Evolutionary conservation across 2,113 vertebrate species (phyloP).

Genomic region (Proterorhinus semilunaris): DNA sequence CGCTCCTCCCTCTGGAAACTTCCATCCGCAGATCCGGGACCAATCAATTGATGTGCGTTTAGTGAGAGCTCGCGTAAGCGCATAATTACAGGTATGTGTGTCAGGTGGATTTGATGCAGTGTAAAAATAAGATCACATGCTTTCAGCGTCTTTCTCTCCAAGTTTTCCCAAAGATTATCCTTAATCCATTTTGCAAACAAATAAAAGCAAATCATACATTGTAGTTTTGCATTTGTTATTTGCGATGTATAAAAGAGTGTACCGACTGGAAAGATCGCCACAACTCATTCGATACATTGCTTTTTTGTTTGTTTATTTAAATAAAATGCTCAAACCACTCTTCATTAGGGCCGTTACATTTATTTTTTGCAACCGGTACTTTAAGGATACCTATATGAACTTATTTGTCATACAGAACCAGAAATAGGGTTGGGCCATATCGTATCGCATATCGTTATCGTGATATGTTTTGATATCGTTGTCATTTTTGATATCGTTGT

Average conservation of each 20-base stretch:
- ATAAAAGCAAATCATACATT: background rate
- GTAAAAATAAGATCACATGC: background rate
- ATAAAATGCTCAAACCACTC: too few relatives aligned
- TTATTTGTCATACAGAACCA: too few relatives aligned
- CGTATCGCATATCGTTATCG: too few relatives aligned
- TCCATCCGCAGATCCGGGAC: background rate
- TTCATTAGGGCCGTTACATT: too few relatives aligned
- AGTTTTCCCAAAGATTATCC: background rate
- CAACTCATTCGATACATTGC: too few relatives aligned
- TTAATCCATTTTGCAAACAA: background rate
- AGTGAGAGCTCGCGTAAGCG: background rate
- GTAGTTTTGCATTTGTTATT: background rate
- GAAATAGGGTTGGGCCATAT: too few relatives aligned
- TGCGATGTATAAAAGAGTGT: background rate
- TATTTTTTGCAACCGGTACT: too few relatives aligned
- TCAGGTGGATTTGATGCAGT: background rate
- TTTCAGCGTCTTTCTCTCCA: background rate
- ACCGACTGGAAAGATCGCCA: too few relatives aligned
- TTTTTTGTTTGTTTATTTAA: too few relatives aligned
- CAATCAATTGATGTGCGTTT: conserved; percentile 4
- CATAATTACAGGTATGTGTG: background rate
- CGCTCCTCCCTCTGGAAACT: conserved; percentile 5
- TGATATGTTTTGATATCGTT: too few relatives aligned
- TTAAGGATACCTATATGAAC: too few relatives aligned
- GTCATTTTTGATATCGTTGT: too few relatives aligned